Evolutionary conservation across 2,888 invertebrate species (phyloP).

Genomic region (Geotrupes spiniger): DNA sequence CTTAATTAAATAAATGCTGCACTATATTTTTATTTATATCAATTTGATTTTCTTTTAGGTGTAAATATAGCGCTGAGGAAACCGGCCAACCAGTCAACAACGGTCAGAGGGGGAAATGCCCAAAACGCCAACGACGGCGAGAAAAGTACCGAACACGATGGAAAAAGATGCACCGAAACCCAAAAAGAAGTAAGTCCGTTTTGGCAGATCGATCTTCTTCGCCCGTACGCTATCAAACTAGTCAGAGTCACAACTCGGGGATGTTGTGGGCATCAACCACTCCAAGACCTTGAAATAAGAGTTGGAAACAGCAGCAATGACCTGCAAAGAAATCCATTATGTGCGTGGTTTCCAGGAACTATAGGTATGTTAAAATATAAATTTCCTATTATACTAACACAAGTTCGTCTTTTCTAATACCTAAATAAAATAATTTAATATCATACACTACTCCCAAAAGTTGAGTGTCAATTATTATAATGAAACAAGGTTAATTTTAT

Average conservation of each 20-base stretch:
- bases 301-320: constrained; percentile 90
- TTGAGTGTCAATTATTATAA: too few relatives aligned
- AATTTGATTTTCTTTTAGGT: too few relatives aligned
- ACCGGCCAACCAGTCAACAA: constrained; percentile 88
- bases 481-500: too few relatives aligned
- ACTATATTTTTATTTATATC: too few relatives aligned
- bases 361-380: constrained; percentile 74
- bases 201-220: constrained; percentile 87
- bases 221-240: constrained; percentile 80
- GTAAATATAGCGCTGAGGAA: constrained; percentile 83
- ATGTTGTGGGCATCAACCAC: constrained; percentile 82
- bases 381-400: too few relatives aligned
- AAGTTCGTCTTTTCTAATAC: too few relatives aligned
- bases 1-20: too few relatives aligned
- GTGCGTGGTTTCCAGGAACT: constrained; percentile 92
- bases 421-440: too few relatives aligned
- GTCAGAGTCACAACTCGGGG: constrained; percentile 83
- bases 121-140: constrained; percentile 87
- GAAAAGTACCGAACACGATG: constrained; percentile 78
- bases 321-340: constrained; percentile 83
- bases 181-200: constrained; percentile 87
- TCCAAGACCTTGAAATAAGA: constrained; percentile 84
- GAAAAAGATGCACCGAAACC: constrained; percentile 85
- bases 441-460: too few relatives aligned
- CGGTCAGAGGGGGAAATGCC: constrained; percentile 79